phyloP scores from a whole-genome alignment of 2,113 vertebrate genomes.

The Numenius arquata region DNA sequence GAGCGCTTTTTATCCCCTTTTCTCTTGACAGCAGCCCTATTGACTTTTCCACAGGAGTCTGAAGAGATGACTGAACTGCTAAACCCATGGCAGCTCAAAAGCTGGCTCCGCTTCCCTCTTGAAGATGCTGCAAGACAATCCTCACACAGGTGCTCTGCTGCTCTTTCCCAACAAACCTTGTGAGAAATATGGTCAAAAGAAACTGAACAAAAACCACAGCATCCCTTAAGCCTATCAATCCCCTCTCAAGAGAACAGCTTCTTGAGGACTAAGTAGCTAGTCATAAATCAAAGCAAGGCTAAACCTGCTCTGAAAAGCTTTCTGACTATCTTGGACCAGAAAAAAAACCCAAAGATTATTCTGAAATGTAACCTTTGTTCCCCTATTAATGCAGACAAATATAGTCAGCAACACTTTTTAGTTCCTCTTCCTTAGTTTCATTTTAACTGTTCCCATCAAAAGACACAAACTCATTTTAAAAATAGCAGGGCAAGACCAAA shows the following conservation, averaged over 20 bases:
- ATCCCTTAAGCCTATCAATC: neutral
- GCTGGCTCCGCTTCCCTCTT: neutral
- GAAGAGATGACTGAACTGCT: neutral
- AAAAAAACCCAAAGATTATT: neutral
- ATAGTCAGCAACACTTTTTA: neutral
- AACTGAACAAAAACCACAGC: neutral
- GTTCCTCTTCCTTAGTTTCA: neutral
- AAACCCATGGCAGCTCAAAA: neutral
- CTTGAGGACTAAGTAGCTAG: neutral
- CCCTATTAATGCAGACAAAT: neutral
- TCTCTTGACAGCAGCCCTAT: neutral
- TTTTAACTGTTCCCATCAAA: neutral
- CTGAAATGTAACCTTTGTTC: neutral
- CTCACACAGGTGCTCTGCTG: neutral
- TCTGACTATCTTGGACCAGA: neutral
- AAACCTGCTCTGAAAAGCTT: neutral
- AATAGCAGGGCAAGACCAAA: neutral
- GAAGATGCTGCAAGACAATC: neutral
- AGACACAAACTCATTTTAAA: neutral
- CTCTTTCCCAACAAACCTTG: neutral
- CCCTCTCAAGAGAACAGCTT: neutral
- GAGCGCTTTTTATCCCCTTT: neutral
- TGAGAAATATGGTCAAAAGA: neutral
- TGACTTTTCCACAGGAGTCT: neutral
- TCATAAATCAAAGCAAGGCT: neutral